Conservation (phyloP, 2,113 vertebrate genomes). For the Nettapus auritus region DNA sequence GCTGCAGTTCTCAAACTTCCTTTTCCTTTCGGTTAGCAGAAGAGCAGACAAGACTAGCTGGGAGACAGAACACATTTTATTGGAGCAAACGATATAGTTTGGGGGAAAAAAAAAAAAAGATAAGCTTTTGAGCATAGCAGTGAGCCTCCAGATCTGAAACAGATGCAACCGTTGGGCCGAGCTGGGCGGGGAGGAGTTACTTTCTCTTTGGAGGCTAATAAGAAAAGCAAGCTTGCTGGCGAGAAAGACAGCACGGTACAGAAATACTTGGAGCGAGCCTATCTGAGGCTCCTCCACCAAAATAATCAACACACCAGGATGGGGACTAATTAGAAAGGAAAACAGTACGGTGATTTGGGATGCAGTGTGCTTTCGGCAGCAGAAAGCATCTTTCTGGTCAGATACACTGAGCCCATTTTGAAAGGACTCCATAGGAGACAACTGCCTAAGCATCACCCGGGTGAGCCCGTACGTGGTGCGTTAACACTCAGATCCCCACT, state of each 20-base stretch:
- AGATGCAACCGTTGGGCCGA: neutral
- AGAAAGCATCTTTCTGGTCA: neutral
- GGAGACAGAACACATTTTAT: neutral
- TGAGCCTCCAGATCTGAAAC: neutral
- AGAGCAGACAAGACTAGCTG: neutral
- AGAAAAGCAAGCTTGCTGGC: neutral
- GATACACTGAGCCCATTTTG: neutral
- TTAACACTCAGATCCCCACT: neutral
- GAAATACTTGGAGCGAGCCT: accelerated
- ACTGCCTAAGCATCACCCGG: neutral
- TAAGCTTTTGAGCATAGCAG: neutral
- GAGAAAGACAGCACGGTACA: accelerated
- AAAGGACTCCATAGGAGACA: too few species aligned
- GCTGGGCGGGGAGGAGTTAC: neutral
- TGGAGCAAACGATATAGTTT: neutral
- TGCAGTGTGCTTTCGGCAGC: neutral
- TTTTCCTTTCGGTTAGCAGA: neutral
- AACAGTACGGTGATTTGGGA: neutral
- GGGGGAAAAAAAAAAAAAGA: neutral
- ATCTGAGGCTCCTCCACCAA: neutral
- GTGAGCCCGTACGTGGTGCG: neutral
- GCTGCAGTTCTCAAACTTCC: neutral
- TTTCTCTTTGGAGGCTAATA: neutral
- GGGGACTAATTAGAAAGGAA: neutral
- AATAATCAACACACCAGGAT: neutral